A percentile compares a stretch with the other conserved stretches of the same genome.
These are phyloP conservation scores for Melanotaenia parkinsoni DNA, from an alignment of 2,797 vertebrate genomes.

Conservation along the genomic window DNA sequence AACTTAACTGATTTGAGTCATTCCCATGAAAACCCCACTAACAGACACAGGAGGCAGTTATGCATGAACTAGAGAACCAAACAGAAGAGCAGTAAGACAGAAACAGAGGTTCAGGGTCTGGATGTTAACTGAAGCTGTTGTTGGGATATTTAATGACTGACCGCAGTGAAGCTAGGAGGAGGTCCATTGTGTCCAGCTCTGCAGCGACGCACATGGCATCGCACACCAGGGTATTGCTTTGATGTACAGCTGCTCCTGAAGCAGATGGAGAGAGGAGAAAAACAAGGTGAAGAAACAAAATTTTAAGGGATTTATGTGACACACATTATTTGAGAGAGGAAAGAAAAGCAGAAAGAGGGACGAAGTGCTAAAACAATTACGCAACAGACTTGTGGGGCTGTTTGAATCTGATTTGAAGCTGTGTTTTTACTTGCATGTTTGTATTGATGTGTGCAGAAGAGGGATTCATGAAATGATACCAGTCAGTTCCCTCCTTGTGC, in stretches of 20 bases:
- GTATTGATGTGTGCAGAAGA: not conserved
- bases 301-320: conserved; percentile 29
- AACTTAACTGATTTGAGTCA: conserved; percentile 30
- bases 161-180: conserved; percentile 57
- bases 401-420: not conserved
- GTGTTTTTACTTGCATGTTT: not conserved
- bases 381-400: not conserved
- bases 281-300: conserved; percentile 35
- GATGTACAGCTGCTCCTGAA: conserved; percentile 56
- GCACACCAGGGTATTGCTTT: conserved; percentile 49
- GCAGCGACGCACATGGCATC: conserved; percentile 42
- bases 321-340: conserved; percentile 6
- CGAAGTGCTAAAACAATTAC: not conserved
- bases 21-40: conserved; percentile 19
- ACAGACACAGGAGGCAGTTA: conserved; percentile 41
- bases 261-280: conserved; percentile 49
- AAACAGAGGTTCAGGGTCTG: conserved; percentile 48
- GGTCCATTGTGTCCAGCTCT: conserved; percentile 67
- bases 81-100: conserved; percentile 27
- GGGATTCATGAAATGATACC: conserved; percentile 19
- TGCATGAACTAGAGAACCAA: conserved; percentile 52
- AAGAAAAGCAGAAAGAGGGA: not conserved
- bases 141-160: conserved; percentile 69
- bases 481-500: conserved; percentile 19
- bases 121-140: conserved; percentile 54